Evolutionary conservation across 2,888 invertebrate species (phyloP).

Genomic region (Tillus elongatus): DNA sequence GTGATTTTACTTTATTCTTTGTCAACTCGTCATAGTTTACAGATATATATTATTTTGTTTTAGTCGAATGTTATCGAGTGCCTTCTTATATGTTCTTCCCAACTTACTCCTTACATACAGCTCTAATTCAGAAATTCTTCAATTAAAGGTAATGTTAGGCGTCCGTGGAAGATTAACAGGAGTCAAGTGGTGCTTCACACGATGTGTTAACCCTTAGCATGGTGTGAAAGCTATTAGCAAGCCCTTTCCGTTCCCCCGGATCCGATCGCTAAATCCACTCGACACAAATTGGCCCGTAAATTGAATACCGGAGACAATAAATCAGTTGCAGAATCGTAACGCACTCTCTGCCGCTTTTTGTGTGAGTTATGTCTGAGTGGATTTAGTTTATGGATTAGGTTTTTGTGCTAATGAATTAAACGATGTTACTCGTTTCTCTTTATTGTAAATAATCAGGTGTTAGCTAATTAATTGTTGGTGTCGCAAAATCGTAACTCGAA

Average conservation of each 20-base stretch:
- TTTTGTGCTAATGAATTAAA: constrained; percentile 38
- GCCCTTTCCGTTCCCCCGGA: constrained; percentile 14
- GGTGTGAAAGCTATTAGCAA: constrained; percentile 35
- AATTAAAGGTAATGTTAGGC: constrained; percentile 14
- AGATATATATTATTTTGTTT: too few relatives aligned
- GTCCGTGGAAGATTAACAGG: constrained; percentile 35
- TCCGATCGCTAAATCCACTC: constrained; percentile 39
- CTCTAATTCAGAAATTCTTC: too few relatives aligned
- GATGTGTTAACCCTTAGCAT: constrained; percentile 39
- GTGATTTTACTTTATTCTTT: too few relatives aligned
- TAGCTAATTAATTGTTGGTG: background rate
- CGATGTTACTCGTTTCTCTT: constrained; percentile 12
- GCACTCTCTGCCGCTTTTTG: constrained; percentile 31
- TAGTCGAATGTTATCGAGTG: too few relatives aligned
- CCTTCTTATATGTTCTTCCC: background rate
- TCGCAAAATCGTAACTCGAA: constrained; percentile 1
- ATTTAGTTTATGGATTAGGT: constrained; percentile 40
- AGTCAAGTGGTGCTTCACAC: constrained; percentile 41
- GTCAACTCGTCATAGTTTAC: too few relatives aligned
- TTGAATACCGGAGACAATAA: constrained; percentile 40
- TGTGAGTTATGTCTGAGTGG: constrained; percentile 37
- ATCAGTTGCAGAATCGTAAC: constrained; percentile 38
- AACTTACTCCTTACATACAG: too few relatives aligned
- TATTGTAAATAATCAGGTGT: constrained; percentile 3
- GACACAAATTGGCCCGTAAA: constrained; percentile 43